phyloP scores from a whole-genome alignment of 2,888 invertebrate genomes.

The Drosophila infuscata region DNA sequence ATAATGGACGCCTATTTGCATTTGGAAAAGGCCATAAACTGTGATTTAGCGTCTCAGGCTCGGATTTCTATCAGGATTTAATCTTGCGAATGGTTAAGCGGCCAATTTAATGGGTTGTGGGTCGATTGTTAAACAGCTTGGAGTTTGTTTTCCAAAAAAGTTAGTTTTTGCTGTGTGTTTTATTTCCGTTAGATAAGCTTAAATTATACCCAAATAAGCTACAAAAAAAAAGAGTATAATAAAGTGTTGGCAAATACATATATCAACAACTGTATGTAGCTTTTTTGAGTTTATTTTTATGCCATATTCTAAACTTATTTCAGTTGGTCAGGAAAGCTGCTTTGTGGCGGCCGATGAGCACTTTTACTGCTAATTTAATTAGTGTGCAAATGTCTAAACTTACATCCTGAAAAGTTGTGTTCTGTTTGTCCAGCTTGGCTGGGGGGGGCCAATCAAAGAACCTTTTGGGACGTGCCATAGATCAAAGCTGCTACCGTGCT shows the following conservation, averaged over 20 bases:
- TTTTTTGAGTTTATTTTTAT: slow-evolving; percentile 22
- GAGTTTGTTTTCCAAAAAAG: slow-evolving; percentile 10
- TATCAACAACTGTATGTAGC: slow-evolving; percentile 2
- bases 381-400: slow-evolving; percentile 68
- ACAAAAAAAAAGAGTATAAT: slow-evolving; percentile 13
- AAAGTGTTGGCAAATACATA: slow-evolving; percentile 22
- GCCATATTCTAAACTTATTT: slow-evolving; percentile 17
- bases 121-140: slow-evolving; percentile 36
- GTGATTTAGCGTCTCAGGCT: slow-evolving; percentile 55
- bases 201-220: slow-evolving; percentile 3
- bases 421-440: slow-evolving; percentile 43
- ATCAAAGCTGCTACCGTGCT: slow-evolving; percentile 65
- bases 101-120: slow-evolving; percentile 51
- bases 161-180: slow-evolving; percentile 1
- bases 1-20: slow-evolving; percentile 46
- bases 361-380: slow-evolving; percentile 73
- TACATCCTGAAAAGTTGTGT: slow-evolving; percentile 63
- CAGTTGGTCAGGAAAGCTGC: slow-evolving; percentile 25
- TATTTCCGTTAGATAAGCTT: slow-evolving; percentile 24
- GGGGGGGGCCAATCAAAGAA: slow-evolving; percentile 46
- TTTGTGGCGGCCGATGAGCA: slow-evolving; percentile 43
- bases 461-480: slow-evolving; percentile 61
- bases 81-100: slow-evolving; percentile 48
- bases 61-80: slow-evolving; percentile 50
- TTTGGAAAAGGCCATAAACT: slow-evolving; percentile 56